Evolutionary conservation across 1,140 invertebrate genomes (phyloP), one percentile per base, ranked within the genome.

Genomic region (Caenorhabditis inopinata): DNA sequence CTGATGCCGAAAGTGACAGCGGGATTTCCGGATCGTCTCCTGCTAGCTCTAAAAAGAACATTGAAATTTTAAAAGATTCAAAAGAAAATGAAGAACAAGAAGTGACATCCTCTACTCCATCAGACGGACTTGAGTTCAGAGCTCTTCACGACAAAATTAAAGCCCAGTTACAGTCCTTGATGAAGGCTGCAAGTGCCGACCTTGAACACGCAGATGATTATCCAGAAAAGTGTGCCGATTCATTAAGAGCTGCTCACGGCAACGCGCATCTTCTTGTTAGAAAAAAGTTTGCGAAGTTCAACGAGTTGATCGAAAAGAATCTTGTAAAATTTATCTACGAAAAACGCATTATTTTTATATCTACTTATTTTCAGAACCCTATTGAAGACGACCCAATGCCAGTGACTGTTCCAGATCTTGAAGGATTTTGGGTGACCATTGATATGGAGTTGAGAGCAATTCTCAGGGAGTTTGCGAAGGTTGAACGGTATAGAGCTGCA

Each of bases 21-120:
- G 58, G 58, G 38, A 68, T 68, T 6, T 68, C 58, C 18, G 58
- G 58, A 68, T 68, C 58, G 4, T 68, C 58, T 21, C 58, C 58
- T 3, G 58, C 58, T 1, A 68, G 58, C n/a, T 68, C 58, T 7
- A 68, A 68, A 42, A 23, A 25, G 21, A 68, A 68, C 12, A 25
- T 38, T 38, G 58, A 68, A 38, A 38, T 68, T 68, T 25, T 38
- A 12, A 68, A 68, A 42, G 58, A 68, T 7, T 11, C 58, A 7
- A 68, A 42, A 68, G 32, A 68, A 68, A 32, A 68, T 21, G 58
- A 51, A 51, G 11, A 51, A 51, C 18, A 51, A 25, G 49, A 68
- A 68, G 58, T 68, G n/a, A 68, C 58, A 42, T 38, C 58, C 7
- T 68, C 58, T 7, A 68, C 58, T 21, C 58, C 58, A 38, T 68